Percentiles rank a stretch among this genome's conserved stretches.
phyloP scores from a whole-genome alignment of 2,797 vertebrate genomes.

The Triplophysa yarkandensis region DNA sequence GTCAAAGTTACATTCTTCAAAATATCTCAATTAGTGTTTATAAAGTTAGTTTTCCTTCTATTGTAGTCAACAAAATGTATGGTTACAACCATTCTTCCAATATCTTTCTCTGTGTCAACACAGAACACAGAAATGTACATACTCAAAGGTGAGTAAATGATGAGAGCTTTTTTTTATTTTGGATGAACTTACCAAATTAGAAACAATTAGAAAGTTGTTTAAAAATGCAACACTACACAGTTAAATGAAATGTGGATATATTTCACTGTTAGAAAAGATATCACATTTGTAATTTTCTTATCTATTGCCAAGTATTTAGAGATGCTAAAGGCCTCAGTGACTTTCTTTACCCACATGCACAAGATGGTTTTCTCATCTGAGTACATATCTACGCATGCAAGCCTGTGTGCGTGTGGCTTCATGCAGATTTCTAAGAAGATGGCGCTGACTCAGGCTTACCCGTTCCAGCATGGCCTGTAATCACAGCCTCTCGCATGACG shows the following conservation, averaged over 20 bases:
- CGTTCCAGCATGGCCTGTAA: slow-evolving; percentile 48
- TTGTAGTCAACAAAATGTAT: too few species aligned
- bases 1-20: too few species aligned
- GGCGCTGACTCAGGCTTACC: slow-evolving; percentile 42
- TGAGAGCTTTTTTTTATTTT: too few species aligned
- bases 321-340: slow-evolving; percentile 18
- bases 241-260: not conserved
- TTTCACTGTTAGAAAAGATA: not conserved
- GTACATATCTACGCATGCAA: slow-evolving; percentile 20
- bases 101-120: too few species aligned
- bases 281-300: not conserved
- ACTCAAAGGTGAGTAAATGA: too few species aligned
- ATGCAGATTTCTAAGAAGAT: slow-evolving; percentile 27
- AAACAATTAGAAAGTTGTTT: not conserved
- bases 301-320: slow-evolving; percentile 17
- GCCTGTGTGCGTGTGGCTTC: slow-evolving; percentile 22
- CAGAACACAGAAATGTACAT: too few species aligned
- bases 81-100: too few species aligned
- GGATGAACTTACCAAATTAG: too few species aligned
- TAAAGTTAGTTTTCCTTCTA: too few species aligned
- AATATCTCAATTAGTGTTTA: too few species aligned
- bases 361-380: slow-evolving; percentile 23
- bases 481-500: slow-evolving; percentile 44
- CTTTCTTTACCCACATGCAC: slow-evolving; percentile 23
- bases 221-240: not conserved